Base-by-base conservation (phyloP, 2,113 vertebrate species). In the Pterophyllum scalare region DNA sequence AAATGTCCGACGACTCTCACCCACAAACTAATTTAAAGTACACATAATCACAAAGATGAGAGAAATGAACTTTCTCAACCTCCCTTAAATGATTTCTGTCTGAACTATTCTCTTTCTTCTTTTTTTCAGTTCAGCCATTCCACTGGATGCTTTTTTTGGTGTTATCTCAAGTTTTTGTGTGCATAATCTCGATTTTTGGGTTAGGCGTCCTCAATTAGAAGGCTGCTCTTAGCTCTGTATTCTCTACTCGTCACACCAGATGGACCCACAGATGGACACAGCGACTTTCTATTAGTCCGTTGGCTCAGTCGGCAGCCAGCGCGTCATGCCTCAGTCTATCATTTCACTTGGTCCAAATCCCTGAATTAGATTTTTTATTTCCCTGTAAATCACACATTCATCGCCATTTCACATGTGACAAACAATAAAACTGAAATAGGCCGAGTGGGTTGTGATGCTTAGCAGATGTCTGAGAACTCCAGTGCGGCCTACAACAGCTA, bases 261-360 rank as follows among this genome's bases (percentile, higher is more conserved):
- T 96, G 95, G 94, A 94, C 88, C 52, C 93, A 91, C 95, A 96
- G 96, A 95, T 95, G 95, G 95, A 95, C 93, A 84, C 88, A 79
- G 86, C 81, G 5, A 90, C 33, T 81, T 91, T 92, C 85, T 82
- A 81, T 91, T 89, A 79, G 87, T 87, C 91, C 91, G 60, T 82
- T 76, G 59, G 82, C 93, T 92, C 88, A 64, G 82, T 79, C 89
- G 59, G 78, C 88, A 89, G 90, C 91, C 92, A 90, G 85, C 65
- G 59, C 74, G 70, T 89, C 89, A 94, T 67, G 84, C 91, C 79
- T 82, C 79, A 84, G 92, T 94, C 93, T 90, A 92, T 91, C 91
- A 81, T 86, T 77, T 87, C 83, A 72, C 83, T 72, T 56, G 33
- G 67, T 87, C 90, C 89, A 93, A 90, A 90, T 89, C 81, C 88